Conservation (phyloP, 1,140 invertebrate genomes). For the Ephestia elutella region DNA sequence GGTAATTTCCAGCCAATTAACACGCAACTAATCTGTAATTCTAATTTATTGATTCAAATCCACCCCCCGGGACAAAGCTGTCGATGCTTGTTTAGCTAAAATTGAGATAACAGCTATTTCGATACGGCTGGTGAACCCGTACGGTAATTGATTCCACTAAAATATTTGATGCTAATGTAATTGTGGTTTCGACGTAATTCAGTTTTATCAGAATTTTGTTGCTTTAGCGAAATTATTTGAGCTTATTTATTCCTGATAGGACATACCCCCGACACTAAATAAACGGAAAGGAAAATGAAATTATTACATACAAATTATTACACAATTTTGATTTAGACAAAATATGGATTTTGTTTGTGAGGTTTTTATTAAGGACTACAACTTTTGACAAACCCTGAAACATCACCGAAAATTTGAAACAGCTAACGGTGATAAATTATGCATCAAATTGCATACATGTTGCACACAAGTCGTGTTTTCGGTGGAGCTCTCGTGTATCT, state of each 20-base stretch:
- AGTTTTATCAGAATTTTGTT: neutral
- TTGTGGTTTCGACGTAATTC: neutral
- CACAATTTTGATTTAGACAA: too few species aligned
- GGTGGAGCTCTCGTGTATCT: too few species aligned
- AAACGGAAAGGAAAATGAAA: too few species aligned
- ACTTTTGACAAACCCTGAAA: too few species aligned
- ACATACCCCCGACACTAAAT: too few species aligned
- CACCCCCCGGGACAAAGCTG: neutral
- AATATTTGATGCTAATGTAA: neutral
- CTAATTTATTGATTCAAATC: conserved; percentile 2
- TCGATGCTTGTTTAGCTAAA: conserved; percentile 1
- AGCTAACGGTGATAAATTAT: too few species aligned
- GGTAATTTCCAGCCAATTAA: neutral
- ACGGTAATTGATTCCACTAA: neutral
- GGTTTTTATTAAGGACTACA: too few species aligned
- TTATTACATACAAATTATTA: too few species aligned
- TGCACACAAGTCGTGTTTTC: too few species aligned
- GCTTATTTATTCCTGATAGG: neutral
- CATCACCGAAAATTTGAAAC: too few species aligned
- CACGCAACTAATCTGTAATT: conserved; percentile 2
- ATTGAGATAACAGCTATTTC: conserved; percentile 4
- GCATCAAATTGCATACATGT: too few species aligned
- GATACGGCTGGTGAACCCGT: neutral
- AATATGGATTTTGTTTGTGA: too few species aligned
- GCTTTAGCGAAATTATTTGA: neutral